Evolutionary conservation across 2,113 vertebrate species (phyloP).

Genomic region (Mesocricetus auratus): DNA sequence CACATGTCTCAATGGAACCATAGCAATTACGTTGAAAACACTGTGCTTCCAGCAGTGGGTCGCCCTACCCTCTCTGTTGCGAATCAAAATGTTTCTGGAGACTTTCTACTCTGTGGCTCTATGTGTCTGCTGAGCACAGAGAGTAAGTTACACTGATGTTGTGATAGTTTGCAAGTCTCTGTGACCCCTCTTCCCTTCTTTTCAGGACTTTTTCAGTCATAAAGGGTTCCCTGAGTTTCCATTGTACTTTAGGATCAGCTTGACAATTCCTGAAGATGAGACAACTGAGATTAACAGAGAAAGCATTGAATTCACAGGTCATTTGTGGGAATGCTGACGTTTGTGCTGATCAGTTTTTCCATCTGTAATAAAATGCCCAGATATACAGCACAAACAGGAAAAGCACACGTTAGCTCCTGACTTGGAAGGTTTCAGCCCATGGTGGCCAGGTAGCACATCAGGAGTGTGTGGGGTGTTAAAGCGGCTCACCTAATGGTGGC

Average conservation of each 20-base stretch:
- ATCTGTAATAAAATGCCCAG: not conserved
- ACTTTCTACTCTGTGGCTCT: not conserved
- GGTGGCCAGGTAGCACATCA: not conserved
- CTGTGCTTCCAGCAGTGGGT: not conserved
- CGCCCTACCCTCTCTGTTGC: not conserved
- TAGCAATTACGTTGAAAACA: not conserved
- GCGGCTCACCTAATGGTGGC: not conserved
- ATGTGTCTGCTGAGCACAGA: not conserved
- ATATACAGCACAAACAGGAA: not conserved
- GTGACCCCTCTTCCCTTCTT: not conserved
- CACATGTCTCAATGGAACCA: not conserved
- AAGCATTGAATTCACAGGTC: not conserved
- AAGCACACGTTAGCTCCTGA: not conserved
- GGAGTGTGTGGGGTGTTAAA: not conserved
- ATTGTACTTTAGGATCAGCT: constrained; percentile 29
- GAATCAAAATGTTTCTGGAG: not conserved
- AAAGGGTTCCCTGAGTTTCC: not conserved
- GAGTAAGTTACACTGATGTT: not conserved
- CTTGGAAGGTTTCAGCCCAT: not conserved
- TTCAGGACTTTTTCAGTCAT: not conserved
- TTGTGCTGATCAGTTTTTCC: not conserved
- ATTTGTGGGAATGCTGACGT: not conserved
- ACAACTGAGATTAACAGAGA: not conserved
- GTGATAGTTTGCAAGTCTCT: not conserved
- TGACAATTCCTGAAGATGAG: not conserved